phyloP scores from a whole-genome alignment of 2,888 invertebrate species.

The Monoplex corrugatus region DNA sequence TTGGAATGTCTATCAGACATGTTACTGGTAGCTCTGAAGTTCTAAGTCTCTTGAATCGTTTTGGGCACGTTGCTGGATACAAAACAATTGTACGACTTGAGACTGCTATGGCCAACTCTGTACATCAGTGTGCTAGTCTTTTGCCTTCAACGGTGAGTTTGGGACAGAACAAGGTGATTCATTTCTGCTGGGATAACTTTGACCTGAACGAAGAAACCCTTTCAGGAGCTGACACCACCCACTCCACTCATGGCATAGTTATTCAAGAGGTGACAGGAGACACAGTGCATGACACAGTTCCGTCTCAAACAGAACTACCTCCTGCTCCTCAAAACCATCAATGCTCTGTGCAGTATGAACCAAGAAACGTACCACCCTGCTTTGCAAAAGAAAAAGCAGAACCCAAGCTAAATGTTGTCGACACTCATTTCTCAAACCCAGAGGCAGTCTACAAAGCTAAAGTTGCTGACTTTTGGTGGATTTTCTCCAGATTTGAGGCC shows the following conservation, averaged over 20 bases:
- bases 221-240: constrained; percentile 56
- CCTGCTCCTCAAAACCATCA: not conserved
- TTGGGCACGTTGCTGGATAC: constrained; percentile 56
- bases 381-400: constrained; percentile 52
- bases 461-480: not conserved
- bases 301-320: not conserved
- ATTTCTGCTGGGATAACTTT: constrained; percentile 60
- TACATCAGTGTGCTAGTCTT: constrained; percentile 34
- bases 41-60: constrained; percentile 53
- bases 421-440: not conserved
- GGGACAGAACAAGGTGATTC: constrained; percentile 51
- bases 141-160: constrained; percentile 50
- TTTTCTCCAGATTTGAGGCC: not conserved
- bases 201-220: constrained; percentile 57
- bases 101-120: constrained; percentile 55
- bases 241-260: constrained; percentile 57
- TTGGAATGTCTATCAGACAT: constrained; percentile 57
- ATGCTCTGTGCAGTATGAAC: not conserved
- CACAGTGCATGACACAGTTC: not conserved
- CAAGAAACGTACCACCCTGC: constrained; percentile 45
- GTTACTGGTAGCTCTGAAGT: constrained; percentile 59
- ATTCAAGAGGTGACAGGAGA: constrained; percentile 53
- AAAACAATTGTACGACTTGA: constrained; percentile 53
- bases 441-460: not conserved
- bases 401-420: constrained; percentile 38